phyloP scores from a whole-genome alignment of 2,888 invertebrate species.

The Drosophila mimetica region DNA sequence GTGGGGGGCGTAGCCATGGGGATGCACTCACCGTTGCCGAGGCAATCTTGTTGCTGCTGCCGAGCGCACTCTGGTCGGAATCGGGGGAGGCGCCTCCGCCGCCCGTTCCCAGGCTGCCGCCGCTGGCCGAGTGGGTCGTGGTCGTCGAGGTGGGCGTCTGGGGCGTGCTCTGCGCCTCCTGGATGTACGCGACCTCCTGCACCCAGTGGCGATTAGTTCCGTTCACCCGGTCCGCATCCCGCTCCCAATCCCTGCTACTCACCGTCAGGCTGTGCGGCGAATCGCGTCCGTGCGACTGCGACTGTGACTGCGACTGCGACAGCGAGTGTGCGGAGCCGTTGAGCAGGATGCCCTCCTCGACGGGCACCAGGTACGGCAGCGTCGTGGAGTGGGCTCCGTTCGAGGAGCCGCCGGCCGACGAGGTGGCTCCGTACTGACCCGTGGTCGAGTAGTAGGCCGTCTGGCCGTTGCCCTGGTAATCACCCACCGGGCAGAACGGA shows the following conservation, averaged over 20 bases:
- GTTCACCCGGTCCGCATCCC: constrained; percentile 28
- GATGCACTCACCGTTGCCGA: constrained; percentile 92
- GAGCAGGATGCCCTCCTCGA: constrained; percentile 88
- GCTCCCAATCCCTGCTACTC: constrained; percentile 80
- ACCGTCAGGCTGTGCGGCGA: constrained; percentile 90
- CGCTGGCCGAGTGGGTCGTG: constrained; percentile 87
- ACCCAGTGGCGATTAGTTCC: constrained; percentile 54
- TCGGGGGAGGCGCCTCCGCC: constrained; percentile 80
- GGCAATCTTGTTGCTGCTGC: constrained; percentile 89
- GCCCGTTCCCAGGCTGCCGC: constrained; percentile 74
- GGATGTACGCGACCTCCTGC: constrained; percentile 84
- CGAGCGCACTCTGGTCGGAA: constrained; percentile 77
- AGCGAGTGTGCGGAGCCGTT: constrained; percentile 82
- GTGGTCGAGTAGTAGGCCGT: constrained; percentile 88
- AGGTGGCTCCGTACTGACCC: constrained; percentile 86
- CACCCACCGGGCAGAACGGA: constrained; percentile 91
- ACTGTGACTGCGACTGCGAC: constrained; percentile 44
- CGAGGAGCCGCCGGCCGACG: constrained; percentile 77
- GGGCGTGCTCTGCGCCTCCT: constrained; percentile 83
- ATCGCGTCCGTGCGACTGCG: constrained; percentile 86
- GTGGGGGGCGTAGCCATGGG: constrained; percentile 33
- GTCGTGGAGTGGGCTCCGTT: constrained; percentile 84
- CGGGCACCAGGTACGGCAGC: constrained; percentile 88
- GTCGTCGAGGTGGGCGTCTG: constrained; percentile 86
- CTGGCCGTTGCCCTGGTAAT: constrained; percentile 84